Evolutionary conservation across 1,140 invertebrate species (phyloP), one percentile per base, ranked within the genome.

Genomic region (Drosophila guanche): DNA sequence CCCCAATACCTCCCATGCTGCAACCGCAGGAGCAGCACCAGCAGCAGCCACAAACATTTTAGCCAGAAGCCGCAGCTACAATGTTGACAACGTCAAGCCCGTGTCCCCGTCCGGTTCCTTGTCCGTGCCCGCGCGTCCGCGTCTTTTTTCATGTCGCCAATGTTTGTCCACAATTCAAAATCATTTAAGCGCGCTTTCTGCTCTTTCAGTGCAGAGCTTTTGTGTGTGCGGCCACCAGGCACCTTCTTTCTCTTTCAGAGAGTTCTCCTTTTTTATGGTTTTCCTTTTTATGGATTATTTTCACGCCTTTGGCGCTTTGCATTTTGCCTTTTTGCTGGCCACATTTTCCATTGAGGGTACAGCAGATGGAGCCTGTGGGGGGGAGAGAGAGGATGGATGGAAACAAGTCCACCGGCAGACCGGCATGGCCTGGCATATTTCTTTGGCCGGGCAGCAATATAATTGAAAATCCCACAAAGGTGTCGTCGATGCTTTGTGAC

Each of bases 391-490:
- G 29, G 22, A 25, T 51, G 10, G 12, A 59, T 42, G 56, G 62
- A 58, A 72, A 43, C 41, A 55, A 41, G 65, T 62, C 33, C 33
- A 37, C 10, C 10, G 33, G 33, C 33, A 12, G 33, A 37, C 8
- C 10, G 29, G 56, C 68, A 81, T 70, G 65, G 58, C 52, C 61
- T 46, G 57, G 56, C 75, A 86, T 78, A 81, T 86, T 86, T 86
- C 81, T 78, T 69, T 74, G 63, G 63, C 43, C 54, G 63, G 63
- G 79, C 69, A 73, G 79, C 69, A 73, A 81, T 86, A 86, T 86
- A 86, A 86, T 86, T 86, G 81, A 81, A 85, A 86, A 81, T 81
- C 69, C 77, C 74, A 86, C 83, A 86, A 86, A 86, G 81, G 83
- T 86, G 81, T 86, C 79, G 73, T 74, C 78, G 66, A 57, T 67